Evolutionary conservation across 2,888 invertebrate genomes (phyloP), one percentile per base, ranked within the genome.

Genomic region (Xylocampa areola): DNA sequence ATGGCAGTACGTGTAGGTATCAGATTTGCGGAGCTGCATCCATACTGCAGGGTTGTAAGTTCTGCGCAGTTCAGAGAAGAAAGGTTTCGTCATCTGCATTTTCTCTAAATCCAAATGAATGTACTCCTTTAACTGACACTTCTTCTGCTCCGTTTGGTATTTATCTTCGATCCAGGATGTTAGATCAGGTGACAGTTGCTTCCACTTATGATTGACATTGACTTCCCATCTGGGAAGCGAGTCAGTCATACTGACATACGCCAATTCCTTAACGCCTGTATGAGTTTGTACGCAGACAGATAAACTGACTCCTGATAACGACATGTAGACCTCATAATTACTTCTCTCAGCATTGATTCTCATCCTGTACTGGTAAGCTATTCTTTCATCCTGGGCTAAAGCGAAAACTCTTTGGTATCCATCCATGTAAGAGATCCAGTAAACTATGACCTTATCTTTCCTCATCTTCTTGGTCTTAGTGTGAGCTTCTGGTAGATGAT

Each of bases 31-130:
- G 64, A 95, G 92, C 73, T 97, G 97, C 65, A 96, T 75, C 96
- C 97, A 97, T 33, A 97, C 79, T 0, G 96, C 97, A 0, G 97
- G 97, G 51, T 94, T 95, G 80, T 97, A 97, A 0, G 95, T 96
- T 32, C 98, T 92, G 33, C 96, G 88, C 17, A 98, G 84, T 77
- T 97, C 96, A 0, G 97, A 97, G 79, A 96, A 97, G 87, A 97
- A 97, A 0, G 98, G 97, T 83, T 97, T 97, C 0, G 96, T 96
- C 97, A 98, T 97, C 74, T 96, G 96, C 97, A 98, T 97, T 84
- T 96, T 97, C 43, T 96, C 95, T 69, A 98, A 95, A 82, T 97
- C 97, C 50, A 97, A 96, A 94, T 97, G 91, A 6, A 97, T 95
- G 82, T 96, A 96, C 81, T 97, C 97, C 81, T 97, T 97, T 36